phyloP scores from a whole-genome alignment of 2,797 vertebrate genomes.

The Alcedo quadribrachys region DNA sequence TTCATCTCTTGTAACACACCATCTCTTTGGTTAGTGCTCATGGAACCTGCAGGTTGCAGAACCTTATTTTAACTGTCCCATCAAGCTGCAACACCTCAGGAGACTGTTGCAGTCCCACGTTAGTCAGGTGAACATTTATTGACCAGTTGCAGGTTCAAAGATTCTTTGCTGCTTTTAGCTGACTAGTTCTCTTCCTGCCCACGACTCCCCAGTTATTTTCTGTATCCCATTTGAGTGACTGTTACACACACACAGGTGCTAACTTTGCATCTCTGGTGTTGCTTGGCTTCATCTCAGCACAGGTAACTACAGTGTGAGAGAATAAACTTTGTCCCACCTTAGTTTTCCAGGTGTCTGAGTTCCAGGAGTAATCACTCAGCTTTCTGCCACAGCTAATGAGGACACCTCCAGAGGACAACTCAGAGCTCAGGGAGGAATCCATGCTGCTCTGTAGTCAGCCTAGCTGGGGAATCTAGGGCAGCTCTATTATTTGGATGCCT shows the following conservation, averaged over 20 bases:
- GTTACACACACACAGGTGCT: background rate
- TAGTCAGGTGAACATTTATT: background rate
- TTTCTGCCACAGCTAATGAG: background rate
- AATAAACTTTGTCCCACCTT: background rate
- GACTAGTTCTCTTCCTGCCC: background rate
- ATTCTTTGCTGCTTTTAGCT: background rate
- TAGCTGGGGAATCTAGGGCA: background rate
- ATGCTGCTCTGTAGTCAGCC: background rate
- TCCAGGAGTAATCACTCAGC: background rate
- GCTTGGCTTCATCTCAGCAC: background rate
- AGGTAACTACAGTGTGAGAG: rapidly evolving
- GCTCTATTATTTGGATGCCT: background rate
- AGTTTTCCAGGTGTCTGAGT: background rate
- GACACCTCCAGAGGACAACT: background rate
- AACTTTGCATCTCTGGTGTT: background rate
- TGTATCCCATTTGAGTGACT: background rate
- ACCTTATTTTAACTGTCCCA: background rate
- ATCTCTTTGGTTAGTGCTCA: background rate
- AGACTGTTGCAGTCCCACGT: background rate
- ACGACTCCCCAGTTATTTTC: background rate
- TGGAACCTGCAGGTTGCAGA: background rate
- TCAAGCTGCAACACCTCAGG: background rate
- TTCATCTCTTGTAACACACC: background rate
- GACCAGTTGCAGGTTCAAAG: background rate
- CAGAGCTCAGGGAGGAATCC: background rate